Evolutionary conservation across 2,888 invertebrate species (phyloP), one percentile per base, ranked within the genome.

Genomic region (Euspilapteryx auroguttella): DNA sequence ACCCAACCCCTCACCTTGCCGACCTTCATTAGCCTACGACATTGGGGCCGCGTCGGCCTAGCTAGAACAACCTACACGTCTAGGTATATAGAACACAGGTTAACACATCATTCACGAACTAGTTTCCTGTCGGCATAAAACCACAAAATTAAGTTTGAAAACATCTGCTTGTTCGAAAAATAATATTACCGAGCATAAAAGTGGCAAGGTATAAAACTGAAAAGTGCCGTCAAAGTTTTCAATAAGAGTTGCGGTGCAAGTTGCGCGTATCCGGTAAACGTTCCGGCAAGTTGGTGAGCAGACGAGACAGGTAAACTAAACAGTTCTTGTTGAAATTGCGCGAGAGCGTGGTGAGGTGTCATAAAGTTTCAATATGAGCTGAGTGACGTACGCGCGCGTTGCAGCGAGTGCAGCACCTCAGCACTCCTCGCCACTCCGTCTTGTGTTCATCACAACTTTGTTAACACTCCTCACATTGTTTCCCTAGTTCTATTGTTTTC

Each of bases 301-400:
- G n/a, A n/a, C n/a, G n/a, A n/a, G n/a, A n/a, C n/a, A n/a, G n/a
- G 17, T 64, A 59, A 58, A 58, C 58, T 51, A 51, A 59, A 58
- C 63, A 56, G 56, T 64, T 65, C 59, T 55, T 40, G 51, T 43
- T 45, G 54, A 63, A 58, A 69, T 64, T 65, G 66, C 55, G 57
- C 47, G 38, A 53, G n/a, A 55, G 56, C 61, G 59, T 52, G 47
- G 56, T 55, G 49, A 50, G 57, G 55, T 64, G 61, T 65, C 66
- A 64, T 71, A 69, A 71, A 69, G 57, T 69, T 68, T 55, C 47
- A 47, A 51, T 45, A 48, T 48, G 5, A 50, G 47, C 57, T 54
- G 55, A 54, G 46, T 53, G 55, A 51, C 62, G 55, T 56, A 48
- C 51, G 44, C 47, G 39, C 47, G 49, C 45, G 49, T 49, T 58